Evolutionary conservation across 2,888 invertebrate species (phyloP).

Genomic region (Ceratothoa steindachneri): DNA sequence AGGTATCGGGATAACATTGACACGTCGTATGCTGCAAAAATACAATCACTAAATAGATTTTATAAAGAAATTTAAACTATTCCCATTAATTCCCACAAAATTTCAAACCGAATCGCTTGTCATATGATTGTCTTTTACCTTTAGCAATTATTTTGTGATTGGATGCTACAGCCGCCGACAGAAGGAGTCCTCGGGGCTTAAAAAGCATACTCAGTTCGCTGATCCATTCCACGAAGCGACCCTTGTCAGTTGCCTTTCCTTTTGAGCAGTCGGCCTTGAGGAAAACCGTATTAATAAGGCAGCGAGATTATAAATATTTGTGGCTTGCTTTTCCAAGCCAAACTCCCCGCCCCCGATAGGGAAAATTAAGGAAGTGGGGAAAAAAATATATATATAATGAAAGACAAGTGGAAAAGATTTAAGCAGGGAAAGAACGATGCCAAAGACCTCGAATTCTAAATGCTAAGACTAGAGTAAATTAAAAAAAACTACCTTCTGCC

Average conservation of each 20-base stretch:
- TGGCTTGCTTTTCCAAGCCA: too few relatives aligned
- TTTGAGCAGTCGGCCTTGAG: conserved; percentile 71
- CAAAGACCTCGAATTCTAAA: too few relatives aligned
- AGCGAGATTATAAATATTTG: too few relatives aligned
- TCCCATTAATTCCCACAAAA: background rate
- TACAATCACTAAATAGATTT: background rate
- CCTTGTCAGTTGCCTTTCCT: conserved; percentile 75
- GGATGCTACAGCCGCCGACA: conserved; percentile 74
- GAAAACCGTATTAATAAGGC: background rate
- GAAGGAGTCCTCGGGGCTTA: conserved; percentile 61
- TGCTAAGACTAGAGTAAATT: too few relatives aligned
- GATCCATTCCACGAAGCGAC: conserved; percentile 65
- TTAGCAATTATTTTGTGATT: conserved; percentile 67
- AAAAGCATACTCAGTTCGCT: conserved; percentile 64
- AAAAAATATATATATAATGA: too few relatives aligned
- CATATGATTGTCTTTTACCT: background rate
- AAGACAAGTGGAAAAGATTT: too few relatives aligned
- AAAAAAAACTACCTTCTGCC: too few relatives aligned
- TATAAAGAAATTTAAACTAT: background rate
- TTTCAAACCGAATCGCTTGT: background rate
- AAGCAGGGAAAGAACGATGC: too few relatives aligned
- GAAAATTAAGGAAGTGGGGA: too few relatives aligned
- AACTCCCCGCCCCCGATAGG: too few relatives aligned
- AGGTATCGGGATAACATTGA: conserved; percentile 68
- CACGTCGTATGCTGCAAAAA: conserved; percentile 66